Evolutionary conservation across 2,888 invertebrate species (phyloP).

Genomic region (Platynereis dumerilii): DNA sequence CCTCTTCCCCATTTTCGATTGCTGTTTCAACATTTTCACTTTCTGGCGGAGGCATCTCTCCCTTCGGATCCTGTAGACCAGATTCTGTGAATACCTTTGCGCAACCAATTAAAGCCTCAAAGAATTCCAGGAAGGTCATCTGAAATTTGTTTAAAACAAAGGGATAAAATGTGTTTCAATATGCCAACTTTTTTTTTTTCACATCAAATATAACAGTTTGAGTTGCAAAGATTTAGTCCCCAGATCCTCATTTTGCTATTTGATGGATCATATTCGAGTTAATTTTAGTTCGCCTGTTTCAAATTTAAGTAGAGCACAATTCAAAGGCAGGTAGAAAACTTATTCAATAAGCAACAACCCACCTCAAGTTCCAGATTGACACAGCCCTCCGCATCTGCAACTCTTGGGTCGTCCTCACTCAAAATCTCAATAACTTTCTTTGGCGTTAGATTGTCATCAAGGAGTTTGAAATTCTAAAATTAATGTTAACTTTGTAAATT

Average conservation of each 20-base stretch:
- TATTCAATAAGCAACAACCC: too few species aligned
- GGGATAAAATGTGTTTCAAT: conserved; percentile 5
- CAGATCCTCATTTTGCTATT: too few species aligned
- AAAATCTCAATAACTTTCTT: conserved; percentile 55
- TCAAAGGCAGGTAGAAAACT: too few species aligned
- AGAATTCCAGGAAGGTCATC: conserved; percentile 64
- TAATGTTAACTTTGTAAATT: conserved; percentile 2
- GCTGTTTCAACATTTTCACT: too few species aligned
- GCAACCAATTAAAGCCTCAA: conserved; percentile 62
- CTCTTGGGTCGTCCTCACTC: conserved; percentile 56
- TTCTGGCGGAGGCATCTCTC: too few species aligned
- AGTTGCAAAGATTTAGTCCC: too few species aligned
- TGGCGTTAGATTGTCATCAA: conserved; percentile 58
- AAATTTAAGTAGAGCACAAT: too few species aligned
- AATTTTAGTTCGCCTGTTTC: too few species aligned
- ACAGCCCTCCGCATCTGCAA: conserved; percentile 55
- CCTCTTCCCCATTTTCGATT: too few species aligned
- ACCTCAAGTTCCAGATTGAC: conserved; percentile 62
- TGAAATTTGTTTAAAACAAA: too few species aligned
- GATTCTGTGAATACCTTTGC: conserved; percentile 58
- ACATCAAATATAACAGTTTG: too few species aligned
- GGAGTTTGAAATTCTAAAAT: conserved; percentile 55
- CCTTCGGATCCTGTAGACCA: conserved; percentile 54
- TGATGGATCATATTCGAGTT: too few species aligned
- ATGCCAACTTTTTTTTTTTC: background rate